These are phyloP conservation scores for Pocillopora verrucosa DNA, from an alignment of 64 coral and sea anemone species.

Conservation along the genomic window DNA sequence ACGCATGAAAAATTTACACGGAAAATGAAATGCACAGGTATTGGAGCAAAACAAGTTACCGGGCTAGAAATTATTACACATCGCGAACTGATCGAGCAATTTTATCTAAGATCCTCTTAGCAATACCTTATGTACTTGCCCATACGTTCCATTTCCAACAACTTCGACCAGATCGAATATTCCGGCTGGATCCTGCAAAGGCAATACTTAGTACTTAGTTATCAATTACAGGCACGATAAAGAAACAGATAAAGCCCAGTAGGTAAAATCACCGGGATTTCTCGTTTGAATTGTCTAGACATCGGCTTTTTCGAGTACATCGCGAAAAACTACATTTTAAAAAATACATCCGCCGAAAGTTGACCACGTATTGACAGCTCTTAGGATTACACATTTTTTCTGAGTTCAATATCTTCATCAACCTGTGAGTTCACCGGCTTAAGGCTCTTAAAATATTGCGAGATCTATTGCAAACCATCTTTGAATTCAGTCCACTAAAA, in stretches of 20 bases:
- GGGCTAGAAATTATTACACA: neutral
- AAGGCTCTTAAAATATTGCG: neutral
- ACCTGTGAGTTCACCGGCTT: neutral
- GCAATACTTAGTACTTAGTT: neutral
- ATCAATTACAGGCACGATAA: slow-evolving; percentile 15
- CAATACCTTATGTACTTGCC: slow-evolving; percentile 97
- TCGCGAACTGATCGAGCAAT: neutral
- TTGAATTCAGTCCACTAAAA: neutral
- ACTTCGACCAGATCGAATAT: slow-evolving; percentile 99
- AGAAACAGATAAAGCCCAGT: neutral
- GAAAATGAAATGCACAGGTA: neutral
- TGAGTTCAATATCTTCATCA: neutral
- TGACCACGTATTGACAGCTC: neutral
- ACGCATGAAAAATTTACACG: neutral
- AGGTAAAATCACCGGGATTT: neutral
- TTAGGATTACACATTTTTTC: neutral
- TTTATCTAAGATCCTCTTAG: neutral
- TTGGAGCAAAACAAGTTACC: neutral
- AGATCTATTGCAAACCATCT: neutral
- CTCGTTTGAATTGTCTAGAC: neutral
- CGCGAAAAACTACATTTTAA: neutral
- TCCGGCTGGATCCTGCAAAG: slow-evolving; percentile 88
- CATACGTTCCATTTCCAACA: slow-evolving; percentile 98
- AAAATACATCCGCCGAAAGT: neutral
- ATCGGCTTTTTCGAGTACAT: neutral